Evolutionary conservation across 2,888 invertebrate genomes (phyloP).

Genomic region (Pecten maximus): DNA sequence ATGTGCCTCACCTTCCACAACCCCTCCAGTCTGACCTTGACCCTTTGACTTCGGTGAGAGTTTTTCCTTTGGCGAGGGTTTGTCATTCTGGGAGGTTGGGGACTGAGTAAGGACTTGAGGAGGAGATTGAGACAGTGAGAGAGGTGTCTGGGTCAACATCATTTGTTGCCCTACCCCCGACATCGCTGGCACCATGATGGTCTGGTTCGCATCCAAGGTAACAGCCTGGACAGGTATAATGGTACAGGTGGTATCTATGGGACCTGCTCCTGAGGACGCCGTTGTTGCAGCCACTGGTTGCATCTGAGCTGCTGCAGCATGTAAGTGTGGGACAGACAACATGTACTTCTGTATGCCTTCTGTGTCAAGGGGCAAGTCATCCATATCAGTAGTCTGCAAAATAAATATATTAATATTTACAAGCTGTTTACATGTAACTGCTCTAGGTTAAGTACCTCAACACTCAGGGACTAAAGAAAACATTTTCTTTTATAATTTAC

Average conservation of each 20-base stretch:
- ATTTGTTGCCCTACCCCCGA: background rate
- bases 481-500: no score
- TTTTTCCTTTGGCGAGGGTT: background rate
- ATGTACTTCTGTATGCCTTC: constrained; percentile 72
- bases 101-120: background rate
- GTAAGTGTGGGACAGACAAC: constrained; percentile 49
- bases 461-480: no score
- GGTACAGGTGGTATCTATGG: constrained; percentile 40
- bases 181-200: constrained; percentile 41
- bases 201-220: constrained; percentile 44
- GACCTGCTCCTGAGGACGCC: constrained; percentile 44
- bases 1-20: background rate
- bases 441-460: background rate
- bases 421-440: no score
- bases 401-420: background rate
- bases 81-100: background rate
- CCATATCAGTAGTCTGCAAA: constrained; percentile 58
- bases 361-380: constrained; percentile 69
- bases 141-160: constrained; percentile 37
- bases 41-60: background rate
- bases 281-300: constrained; percentile 47
- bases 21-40: background rate
- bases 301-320: constrained; percentile 19
- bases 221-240: constrained; percentile 37
- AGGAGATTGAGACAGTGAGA: background rate